These are phyloP conservation scores for Calameuta pallipes DNA, from an alignment of 2,888 invertebrate genomes.

Conservation along the genomic window DNA sequence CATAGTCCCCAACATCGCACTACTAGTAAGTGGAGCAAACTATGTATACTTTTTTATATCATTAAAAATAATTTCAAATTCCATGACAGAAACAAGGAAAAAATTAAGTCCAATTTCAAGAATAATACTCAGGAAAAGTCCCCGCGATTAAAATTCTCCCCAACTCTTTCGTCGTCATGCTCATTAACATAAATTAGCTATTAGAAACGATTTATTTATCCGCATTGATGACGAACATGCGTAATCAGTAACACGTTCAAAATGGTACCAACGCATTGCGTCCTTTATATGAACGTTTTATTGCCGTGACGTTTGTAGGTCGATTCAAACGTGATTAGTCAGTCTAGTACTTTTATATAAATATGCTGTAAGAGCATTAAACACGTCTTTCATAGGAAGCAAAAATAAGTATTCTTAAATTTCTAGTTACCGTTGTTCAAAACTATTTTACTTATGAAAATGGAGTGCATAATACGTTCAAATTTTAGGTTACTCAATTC, in stretches of 20 bases:
- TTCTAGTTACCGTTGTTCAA: not conserved
- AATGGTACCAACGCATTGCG: not conserved
- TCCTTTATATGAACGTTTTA: not conserved
- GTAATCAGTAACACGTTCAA: not conserved
- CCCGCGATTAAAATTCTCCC: not conserved
- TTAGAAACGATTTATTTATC: not conserved
- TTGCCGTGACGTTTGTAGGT: not conserved
- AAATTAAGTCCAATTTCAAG: not conserved
- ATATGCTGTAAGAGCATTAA: not conserved
- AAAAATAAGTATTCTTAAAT: not conserved
- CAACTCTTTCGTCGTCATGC: not conserved
- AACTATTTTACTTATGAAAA: not conserved
- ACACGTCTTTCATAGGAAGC: not conserved
- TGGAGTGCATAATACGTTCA: not conserved
- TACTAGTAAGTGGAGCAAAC: constrained; percentile 76
- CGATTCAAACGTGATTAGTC: not conserved
- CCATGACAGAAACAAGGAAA: not conserved
- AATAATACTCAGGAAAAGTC: not conserved
- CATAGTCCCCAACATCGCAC: constrained; percentile 83
- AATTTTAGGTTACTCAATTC: not conserved
- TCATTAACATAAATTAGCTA: not conserved
- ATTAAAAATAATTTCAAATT: not conserved
- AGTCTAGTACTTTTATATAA: not conserved
- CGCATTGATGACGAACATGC: not conserved
- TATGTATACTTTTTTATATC: not conserved